Conservation (phyloP, 2,888 invertebrate species). For the Chaetoderma sp. region DNA sequence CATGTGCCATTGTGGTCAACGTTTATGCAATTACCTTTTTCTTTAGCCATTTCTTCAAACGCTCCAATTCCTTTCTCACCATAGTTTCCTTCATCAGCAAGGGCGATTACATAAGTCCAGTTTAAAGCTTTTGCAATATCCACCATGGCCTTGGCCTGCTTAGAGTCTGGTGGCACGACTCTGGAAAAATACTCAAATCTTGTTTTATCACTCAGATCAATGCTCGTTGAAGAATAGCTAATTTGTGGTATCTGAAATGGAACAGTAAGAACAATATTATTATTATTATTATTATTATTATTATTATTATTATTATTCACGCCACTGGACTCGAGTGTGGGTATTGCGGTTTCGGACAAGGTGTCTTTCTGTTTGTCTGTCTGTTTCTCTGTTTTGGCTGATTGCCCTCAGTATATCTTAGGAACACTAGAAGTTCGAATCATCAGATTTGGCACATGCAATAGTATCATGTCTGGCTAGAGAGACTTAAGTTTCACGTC, state of each 20-base stretch:
- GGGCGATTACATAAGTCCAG: conserved; percentile 83
- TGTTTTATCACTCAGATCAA: conserved; percentile 80
- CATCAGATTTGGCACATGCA: too few species aligned
- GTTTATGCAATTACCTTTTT: conserved; percentile 53
- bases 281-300: too few species aligned
- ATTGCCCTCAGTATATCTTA: too few species aligned
- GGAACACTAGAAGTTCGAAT: too few species aligned
- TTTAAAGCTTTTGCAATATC: conserved; percentile 77
- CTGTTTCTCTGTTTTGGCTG: too few species aligned
- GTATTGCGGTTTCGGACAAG: too few species aligned
- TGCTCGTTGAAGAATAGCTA: conserved; percentile 79
- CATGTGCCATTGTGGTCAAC: neutral
- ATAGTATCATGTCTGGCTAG: too few species aligned
- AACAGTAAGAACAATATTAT: conserved; percentile 3
- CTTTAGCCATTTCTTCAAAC: conserved; percentile 64
- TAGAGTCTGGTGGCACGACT: conserved; percentile 71
- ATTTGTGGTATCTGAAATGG: conserved; percentile 79
- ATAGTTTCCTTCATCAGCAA: conserved; percentile 83
- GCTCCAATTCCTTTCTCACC: conserved; percentile 77
- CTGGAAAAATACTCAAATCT: conserved; percentile 80
- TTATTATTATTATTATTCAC: too few species aligned
- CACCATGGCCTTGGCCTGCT: conserved; percentile 77
- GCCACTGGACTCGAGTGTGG: too few species aligned
- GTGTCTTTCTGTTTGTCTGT: too few species aligned
- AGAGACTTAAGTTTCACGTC: too few species aligned